A percentile compares a stretch with the other conserved stretches of the same genome.
These are phyloP conservation scores for Setipinna tenuifilis DNA, from an alignment of 2,797 vertebrate genomes.

Conservation along the genomic window DNA sequence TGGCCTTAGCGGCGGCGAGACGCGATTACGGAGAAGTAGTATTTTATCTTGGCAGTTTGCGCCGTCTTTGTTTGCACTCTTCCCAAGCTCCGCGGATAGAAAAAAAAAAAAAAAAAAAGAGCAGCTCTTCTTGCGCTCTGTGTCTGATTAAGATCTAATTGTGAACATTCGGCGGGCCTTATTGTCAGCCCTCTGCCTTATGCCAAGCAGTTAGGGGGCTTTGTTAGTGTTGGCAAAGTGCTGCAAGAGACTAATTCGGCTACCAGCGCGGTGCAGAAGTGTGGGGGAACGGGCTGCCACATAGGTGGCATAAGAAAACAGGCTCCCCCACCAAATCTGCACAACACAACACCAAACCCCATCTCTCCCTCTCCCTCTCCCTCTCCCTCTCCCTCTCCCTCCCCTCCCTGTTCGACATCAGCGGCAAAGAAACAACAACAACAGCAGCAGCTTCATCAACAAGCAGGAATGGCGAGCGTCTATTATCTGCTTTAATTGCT, in stretches of 20 bases:
- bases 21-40: constrained; percentile 72
- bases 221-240: constrained; percentile 62
- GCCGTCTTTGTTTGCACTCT: constrained; percentile 86
- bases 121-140: constrained; percentile 79
- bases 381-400: not conserved
- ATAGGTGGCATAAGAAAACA: constrained; percentile 78
- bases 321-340: constrained; percentile 38
- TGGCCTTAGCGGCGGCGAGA: constrained; percentile 70
- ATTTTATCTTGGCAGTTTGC: constrained; percentile 79
- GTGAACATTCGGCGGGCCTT: constrained; percentile 80
- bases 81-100: constrained; percentile 90
- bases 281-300: constrained; percentile 76
- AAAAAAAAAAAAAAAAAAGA: constrained; percentile 78
- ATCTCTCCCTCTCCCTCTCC: constrained; percentile 58
- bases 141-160: constrained; percentile 92
- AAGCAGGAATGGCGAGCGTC: constrained; percentile 81
- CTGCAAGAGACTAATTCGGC: constrained; percentile 67
- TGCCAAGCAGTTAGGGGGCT: constrained; percentile 69
- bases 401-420: constrained; percentile 72
- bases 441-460: constrained; percentile 74
- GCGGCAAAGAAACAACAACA: constrained; percentile 60
- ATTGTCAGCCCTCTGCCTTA: constrained; percentile 67
- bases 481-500: constrained; percentile 88
- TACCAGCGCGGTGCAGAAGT: constrained; percentile 75
- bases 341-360: not conserved